Conservation (phyloP, 92 coral and sea anemone species). For the Pocillopora grandis region DNA sequence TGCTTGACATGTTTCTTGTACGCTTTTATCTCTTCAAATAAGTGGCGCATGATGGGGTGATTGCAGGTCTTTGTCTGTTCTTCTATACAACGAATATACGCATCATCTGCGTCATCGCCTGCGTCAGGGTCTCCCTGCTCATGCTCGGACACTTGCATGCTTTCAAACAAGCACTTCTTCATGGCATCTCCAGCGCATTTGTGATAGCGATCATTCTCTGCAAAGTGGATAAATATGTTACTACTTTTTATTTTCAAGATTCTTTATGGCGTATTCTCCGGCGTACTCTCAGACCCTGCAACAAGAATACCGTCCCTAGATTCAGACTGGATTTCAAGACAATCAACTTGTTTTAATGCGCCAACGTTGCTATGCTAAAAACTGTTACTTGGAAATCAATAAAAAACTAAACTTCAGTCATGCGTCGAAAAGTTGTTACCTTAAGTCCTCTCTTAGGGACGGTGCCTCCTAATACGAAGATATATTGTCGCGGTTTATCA, state of each 20-base stretch:
- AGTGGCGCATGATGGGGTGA: slow-evolving; percentile 39
- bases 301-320: slow-evolving; percentile 28
- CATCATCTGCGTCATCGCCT: slow-evolving; percentile 18
- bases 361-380: too few species aligned
- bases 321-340: slow-evolving; percentile 27
- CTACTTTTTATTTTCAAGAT: slow-evolving; percentile 32
- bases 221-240: slow-evolving; percentile 25
- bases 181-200: slow-evolving; percentile 34
- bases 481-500: neutral
- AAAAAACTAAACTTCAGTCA: neutral
- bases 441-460: neutral
- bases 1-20: slow-evolving; percentile 20
- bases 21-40: slow-evolving; percentile 22
- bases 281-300: slow-evolving; percentile 1
- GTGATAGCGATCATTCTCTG: slow-evolving; percentile 40
- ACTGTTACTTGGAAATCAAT: too few species aligned
- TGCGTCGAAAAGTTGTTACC: neutral
- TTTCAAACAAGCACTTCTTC: slow-evolving; percentile 27
- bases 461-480: neutral
- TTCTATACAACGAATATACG: slow-evolving; percentile 32
- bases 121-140: slow-evolving; percentile 31
- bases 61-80: slow-evolving; percentile 32
- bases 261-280: slow-evolving; percentile 23
- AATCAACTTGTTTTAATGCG: neutral
- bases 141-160: slow-evolving; percentile 31